Percentiles rank a stretch among this genome's conserved stretches.
Evolutionary conservation across 2,888 invertebrate species (phyloP).

Genomic region (Aporophyla nigra): DNA sequence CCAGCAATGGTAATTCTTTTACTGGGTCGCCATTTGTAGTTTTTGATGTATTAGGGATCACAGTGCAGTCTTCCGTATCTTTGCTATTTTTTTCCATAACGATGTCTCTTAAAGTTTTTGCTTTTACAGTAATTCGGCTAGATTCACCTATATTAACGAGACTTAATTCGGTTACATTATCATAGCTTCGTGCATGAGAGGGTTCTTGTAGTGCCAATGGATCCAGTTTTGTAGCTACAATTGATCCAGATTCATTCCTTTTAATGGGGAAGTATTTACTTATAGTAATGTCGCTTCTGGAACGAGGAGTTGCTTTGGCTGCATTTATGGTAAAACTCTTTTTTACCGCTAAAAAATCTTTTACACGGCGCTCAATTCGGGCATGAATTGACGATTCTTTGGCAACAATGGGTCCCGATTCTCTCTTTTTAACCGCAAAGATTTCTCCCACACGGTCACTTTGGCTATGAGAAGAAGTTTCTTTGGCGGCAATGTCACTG

Average conservation of each 20-base stretch:
- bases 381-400: constrained; percentile 4
- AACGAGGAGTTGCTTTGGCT: neutral
- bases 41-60: neutral
- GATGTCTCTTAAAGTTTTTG: neutral
- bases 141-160: neutral
- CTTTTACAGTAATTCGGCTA: neutral
- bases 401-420: neutral
- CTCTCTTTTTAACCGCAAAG: neutral
- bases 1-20: neutral
- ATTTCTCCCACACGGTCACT: neutral
- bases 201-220: constrained; percentile 4
- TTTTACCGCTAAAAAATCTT: neutral
- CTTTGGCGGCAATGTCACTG: neutral
- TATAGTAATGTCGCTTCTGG: neutral
- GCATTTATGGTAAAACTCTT: neutral
- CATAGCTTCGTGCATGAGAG: neutral
- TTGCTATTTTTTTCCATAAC: neutral
- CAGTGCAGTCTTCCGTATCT: neutral
- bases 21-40: neutral
- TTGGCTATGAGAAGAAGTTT: constrained; percentile 2
- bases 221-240: neutral
- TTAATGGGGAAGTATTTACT: neutral
- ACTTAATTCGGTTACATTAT: neutral
- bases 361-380: constrained; percentile 2
- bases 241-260: neutral